Evolutionary conservation across 2,113 vertebrate species (phyloP).

Genomic region (Lampris megalopsis): DNA sequence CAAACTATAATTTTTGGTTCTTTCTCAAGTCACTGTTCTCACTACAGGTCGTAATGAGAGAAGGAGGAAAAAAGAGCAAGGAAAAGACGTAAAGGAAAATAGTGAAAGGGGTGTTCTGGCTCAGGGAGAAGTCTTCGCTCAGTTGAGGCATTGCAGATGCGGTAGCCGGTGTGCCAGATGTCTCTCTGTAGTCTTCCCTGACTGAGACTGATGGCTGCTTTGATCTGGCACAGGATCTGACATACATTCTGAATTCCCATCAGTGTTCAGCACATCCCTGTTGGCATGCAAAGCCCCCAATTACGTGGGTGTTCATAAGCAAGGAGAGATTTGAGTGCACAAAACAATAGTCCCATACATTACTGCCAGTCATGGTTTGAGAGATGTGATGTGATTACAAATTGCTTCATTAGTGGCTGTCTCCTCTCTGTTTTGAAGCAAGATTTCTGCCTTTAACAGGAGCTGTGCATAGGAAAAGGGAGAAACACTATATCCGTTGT

Average conservation of each 20-base stretch:
- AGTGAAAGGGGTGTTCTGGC: constrained; percentile 33
- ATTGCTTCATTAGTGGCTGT: constrained; percentile 55
- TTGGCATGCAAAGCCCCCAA: constrained; percentile 10
- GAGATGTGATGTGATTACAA: constrained; percentile 60
- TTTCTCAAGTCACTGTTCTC: constrained; percentile 23
- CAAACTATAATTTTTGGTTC: constrained; percentile 9
- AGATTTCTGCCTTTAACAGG: constrained; percentile 20
- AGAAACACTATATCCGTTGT: background rate
- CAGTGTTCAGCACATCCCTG: constrained; percentile 39
- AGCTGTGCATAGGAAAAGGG: constrained; percentile 1
- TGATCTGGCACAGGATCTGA: constrained; percentile 64
- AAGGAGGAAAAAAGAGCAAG: background rate
- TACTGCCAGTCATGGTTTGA: constrained; percentile 54
- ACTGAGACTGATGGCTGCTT: constrained; percentile 61
- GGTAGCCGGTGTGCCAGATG: constrained; percentile 52
- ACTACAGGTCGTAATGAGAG: constrained; percentile 15
- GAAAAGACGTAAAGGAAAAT: constrained; percentile 21
- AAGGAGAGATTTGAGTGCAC: constrained; percentile 12
- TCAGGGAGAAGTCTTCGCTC: constrained; percentile 46
- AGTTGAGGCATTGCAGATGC: constrained; percentile 48
- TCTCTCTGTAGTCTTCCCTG: constrained; percentile 54
- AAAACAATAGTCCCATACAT: constrained; percentile 47
- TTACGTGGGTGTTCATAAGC: constrained; percentile 6
- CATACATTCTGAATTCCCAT: constrained; percentile 41
- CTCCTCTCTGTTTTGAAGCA: constrained; percentile 11